Evolutionary conservation across 2,113 vertebrate species (phyloP), one percentile per base, ranked within the genome.

Genomic region (Colistium nudipinnis): DNA sequence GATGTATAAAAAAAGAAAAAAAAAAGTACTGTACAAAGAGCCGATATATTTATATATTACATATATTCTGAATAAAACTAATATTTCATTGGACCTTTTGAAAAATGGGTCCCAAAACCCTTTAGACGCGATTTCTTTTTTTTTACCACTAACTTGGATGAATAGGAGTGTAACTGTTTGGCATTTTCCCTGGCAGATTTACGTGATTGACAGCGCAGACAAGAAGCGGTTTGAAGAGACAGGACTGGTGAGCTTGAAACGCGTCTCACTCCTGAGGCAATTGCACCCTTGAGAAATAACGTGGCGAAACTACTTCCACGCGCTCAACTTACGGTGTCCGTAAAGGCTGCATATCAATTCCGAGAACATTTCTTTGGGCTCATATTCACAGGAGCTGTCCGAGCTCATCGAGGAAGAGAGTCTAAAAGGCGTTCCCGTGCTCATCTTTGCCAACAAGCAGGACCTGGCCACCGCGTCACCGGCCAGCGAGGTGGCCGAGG

Each of bases 381-480:
- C 8, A 2, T n/a, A 0, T 69, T 17, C 53, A 56, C 82, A 97
- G 95, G 95, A 97, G 81, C 89, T 96, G 82, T 93, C 94, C 0
- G 93, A 96, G 56, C 89, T 97, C 73, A 92, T 93, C 0, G 92
- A 94, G 9, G 95, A 95, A 1, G 93, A 95, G 63, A 93, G 92
- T 47, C 92, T 96, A 33, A 90, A 53, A 0, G 94, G 93, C 0
- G 93, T 96, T 31, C 94, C 95, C 0, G 78, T 96, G 69, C 92
- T 97, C 74, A 91, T 97, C 85, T 97, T 96, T 89, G 95, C 96
- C 85, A 96, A 96, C 68, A 96, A 96, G 87, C 95, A 97, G 82
- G 94, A 95, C 76, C 87, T 96, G 65, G 90, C 90, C 74, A 93
- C 93, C 7, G 92, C 95, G 6, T 94, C 94, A 3, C 91, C 94